Conservation (phyloP, 2,113 vertebrate species). For the Nycticryphes semicollaris region DNA sequence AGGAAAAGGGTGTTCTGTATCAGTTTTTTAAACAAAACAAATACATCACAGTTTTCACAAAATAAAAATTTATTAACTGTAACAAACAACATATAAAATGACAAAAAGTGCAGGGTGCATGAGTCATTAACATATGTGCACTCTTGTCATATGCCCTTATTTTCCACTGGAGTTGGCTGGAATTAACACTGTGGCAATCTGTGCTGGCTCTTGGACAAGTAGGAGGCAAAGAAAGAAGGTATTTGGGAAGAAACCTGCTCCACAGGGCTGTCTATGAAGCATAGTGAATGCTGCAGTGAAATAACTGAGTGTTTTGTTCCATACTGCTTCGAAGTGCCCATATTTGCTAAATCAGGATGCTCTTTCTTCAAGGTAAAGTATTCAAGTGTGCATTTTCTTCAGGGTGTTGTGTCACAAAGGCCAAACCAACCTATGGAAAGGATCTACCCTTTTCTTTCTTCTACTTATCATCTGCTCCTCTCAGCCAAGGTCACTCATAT, state of each 20-base stretch:
- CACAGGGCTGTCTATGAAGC: not conserved
- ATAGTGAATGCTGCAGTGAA: not conserved
- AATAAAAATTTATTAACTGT: constrained; percentile 40
- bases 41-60: not conserved
- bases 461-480: constrained; percentile 19
- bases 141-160: not conserved
- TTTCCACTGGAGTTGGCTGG: constrained; percentile 21
- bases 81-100: constrained; percentile 5
- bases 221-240: not conserved
- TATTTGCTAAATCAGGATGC: not conserved
- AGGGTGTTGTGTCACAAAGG: not conserved
- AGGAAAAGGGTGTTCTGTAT: not conserved
- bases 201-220: not conserved
- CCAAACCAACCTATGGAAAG: not conserved
- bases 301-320: not conserved
- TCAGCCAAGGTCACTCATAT: constrained; percentile 11
- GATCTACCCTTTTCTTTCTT: constrained; percentile 28
- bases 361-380: not conserved
- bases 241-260: not conserved
- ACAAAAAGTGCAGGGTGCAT: constrained; percentile 1
- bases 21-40: not conserved
- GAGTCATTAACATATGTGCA: constrained; percentile 21
- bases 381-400: not conserved
- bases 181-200: constrained; percentile 16
- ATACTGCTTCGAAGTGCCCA: not conserved